A percentile compares a stretch with the other conserved stretches of the same genome.
Evolutionary conservation across 2,888 invertebrate genomes (phyloP).

Genomic region (Miltochrista miniata): DNA sequence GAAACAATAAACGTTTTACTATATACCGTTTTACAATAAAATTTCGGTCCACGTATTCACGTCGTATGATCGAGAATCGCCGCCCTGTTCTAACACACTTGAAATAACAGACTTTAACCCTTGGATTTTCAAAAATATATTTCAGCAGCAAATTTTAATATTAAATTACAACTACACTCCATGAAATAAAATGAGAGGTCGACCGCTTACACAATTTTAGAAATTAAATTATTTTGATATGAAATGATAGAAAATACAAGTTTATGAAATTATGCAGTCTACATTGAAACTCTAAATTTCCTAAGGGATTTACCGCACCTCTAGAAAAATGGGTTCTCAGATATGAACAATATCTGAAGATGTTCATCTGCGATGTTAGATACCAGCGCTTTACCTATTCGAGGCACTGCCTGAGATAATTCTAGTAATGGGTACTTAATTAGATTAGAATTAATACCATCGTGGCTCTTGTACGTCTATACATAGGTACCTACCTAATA

Average conservation of each 20-base stretch:
- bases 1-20: no score
- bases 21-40: no score
- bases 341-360: constrained; percentile 34
- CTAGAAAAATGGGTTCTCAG: constrained; percentile 34
- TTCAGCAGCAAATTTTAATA: neutral
- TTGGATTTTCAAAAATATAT: no score
- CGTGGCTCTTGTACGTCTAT: constrained; percentile 19
- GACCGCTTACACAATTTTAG: constrained; percentile 4
- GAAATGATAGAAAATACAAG: constrained; percentile 15
- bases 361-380: constrained; percentile 23
- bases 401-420: no score
- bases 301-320: constrained; percentile 29
- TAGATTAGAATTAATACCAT: constrained; percentile 8
- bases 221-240: constrained; percentile 17
- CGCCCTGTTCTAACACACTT: no score
- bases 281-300: constrained; percentile 34
- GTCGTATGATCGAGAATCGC: no score
- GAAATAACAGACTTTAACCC: no score
- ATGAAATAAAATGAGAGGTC: neutral
- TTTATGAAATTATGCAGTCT: constrained; percentile 35
- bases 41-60: no score
- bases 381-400: no score
- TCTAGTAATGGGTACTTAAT: no score
- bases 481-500: no score
- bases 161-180: neutral